phyloP scores from a whole-genome alignment of 2,113 vertebrate genomes.

The Todiramphus saurophagus region DNA sequence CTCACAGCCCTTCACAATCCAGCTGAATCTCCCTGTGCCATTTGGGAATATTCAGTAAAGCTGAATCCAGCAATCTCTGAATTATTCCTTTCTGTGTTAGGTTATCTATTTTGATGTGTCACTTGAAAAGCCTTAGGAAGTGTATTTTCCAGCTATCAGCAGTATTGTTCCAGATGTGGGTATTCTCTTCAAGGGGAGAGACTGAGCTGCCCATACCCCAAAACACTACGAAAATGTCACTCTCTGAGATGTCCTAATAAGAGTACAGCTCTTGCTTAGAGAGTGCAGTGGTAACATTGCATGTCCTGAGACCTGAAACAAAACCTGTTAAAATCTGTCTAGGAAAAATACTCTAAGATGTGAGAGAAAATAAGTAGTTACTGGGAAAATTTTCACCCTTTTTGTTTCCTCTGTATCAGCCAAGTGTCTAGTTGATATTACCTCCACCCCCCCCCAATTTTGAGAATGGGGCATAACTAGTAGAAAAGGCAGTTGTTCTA shows the following conservation, averaged over 20 bases:
- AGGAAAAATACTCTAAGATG: background rate
- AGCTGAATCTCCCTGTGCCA: background rate
- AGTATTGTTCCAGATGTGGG: background rate
- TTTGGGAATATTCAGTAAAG: background rate
- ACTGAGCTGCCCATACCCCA: background rate
- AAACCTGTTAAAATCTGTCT: background rate
- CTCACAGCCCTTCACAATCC: accelerated
- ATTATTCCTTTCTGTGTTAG: background rate
- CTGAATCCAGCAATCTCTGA: background rate
- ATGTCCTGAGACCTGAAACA: background rate
- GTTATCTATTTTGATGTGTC: background rate
- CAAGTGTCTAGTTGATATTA: background rate
- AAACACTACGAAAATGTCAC: background rate
- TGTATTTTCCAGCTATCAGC: background rate
- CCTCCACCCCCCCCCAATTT: background rate
- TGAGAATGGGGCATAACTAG: background rate
- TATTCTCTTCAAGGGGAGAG: background rate
- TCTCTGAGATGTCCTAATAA: background rate
- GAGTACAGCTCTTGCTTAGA: background rate
- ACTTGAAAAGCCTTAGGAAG: background rate
- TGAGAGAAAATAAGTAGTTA: background rate
- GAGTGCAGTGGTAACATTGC: background rate
- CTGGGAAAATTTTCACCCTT: background rate
- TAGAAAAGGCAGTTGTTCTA: background rate
- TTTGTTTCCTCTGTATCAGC: background rate